Evolutionary conservation across 2,888 invertebrate genomes (phyloP).

Genomic region (Pasiphila rectangulata): DNA sequence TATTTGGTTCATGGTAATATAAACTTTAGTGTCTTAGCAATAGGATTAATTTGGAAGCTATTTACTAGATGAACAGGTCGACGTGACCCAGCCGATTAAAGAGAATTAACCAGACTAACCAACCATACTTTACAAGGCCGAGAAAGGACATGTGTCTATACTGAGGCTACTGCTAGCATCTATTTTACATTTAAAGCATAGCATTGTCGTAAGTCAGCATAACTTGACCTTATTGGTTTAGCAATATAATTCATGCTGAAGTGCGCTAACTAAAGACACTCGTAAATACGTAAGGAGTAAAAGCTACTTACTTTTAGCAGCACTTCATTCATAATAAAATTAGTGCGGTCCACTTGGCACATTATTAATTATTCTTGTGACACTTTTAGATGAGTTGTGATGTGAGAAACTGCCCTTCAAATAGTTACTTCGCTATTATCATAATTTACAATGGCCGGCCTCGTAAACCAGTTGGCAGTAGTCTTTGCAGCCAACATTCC

Average conservation of each 20-base stretch:
- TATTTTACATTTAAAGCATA: constrained; percentile 96
- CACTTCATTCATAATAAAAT: no score
- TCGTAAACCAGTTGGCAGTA: constrained; percentile 16
- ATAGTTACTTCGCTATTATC: constrained; percentile 2
- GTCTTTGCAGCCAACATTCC: constrained; percentile 6
- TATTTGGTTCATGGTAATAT: no score
- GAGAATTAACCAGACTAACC: constrained; percentile 97
- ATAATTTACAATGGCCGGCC: constrained; percentile 11
- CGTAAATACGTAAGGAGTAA: no score
- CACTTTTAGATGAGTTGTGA: neutral
- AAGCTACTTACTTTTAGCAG: no score
- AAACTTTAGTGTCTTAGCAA: no score
- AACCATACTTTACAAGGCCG: constrained; percentile 97
- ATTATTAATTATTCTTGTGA: no score
- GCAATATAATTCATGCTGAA: no score
- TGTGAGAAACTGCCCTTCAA: neutral
- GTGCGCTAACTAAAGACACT: no score
- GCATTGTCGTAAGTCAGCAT: constrained; percentile 90
- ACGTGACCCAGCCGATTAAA: constrained; percentile 96
- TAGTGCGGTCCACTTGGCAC: no score
- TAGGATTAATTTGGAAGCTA: no score
- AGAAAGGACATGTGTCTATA: constrained; percentile 94
- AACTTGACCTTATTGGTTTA: no score
- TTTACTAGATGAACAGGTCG: constrained; percentile 97
- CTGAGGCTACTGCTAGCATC: constrained; percentile 91